A percentile compares a stretch with the other conserved stretches of the same genome.
Evolutionary conservation across 2,888 invertebrate genomes (phyloP).

Genomic region (Cerastoderma edule): DNA sequence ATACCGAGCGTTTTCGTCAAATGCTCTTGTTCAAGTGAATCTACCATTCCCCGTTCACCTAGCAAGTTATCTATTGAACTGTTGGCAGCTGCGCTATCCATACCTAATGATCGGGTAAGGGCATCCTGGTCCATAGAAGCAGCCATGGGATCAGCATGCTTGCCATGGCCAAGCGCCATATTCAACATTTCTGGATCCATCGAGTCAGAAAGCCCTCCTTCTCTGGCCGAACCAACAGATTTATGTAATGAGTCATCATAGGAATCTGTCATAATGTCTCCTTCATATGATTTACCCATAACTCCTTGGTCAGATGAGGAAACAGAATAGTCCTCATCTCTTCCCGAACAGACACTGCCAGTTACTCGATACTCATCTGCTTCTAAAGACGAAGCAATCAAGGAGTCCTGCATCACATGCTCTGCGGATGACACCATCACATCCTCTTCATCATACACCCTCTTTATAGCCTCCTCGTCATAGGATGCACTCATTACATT

Average conservation of each 20-base stretch:
- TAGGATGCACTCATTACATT: conserved; percentile 62
- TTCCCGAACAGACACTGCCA: conserved; percentile 56
- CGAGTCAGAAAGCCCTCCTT: conserved; percentile 50
- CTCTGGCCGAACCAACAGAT: conserved; percentile 49
- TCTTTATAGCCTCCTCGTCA: conserved; percentile 60
- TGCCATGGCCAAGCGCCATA: conserved; percentile 30
- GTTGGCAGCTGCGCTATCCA: conserved; percentile 42
- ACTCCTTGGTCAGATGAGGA: conserved; percentile 57
- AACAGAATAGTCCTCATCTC: conserved; percentile 56
- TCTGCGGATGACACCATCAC: conserved; percentile 60
- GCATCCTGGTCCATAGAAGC: conserved; percentile 59
- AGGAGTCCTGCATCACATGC: conserved; percentile 60
- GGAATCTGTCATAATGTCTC: conserved; percentile 59
- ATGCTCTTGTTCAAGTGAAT: conserved; percentile 55
- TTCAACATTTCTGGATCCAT: conserved; percentile 54
- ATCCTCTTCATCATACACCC: conserved; percentile 61
- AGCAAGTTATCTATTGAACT: conserved; percentile 58
- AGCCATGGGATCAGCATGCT: conserved; percentile 35
- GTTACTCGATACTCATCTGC: conserved; percentile 54
- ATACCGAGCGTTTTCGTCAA: conserved; percentile 41
- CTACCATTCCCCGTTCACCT: conserved; percentile 56
- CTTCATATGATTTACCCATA: conserved; percentile 51
- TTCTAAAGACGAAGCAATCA: conserved; percentile 58
- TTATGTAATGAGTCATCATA: conserved; percentile 58
- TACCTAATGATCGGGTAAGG: conserved; percentile 48